Percentiles rank a stretch among this genome's conserved stretches.
phyloP scores from a whole-genome alignment of 1,140 invertebrate species.

The Venturia canescens region DNA sequence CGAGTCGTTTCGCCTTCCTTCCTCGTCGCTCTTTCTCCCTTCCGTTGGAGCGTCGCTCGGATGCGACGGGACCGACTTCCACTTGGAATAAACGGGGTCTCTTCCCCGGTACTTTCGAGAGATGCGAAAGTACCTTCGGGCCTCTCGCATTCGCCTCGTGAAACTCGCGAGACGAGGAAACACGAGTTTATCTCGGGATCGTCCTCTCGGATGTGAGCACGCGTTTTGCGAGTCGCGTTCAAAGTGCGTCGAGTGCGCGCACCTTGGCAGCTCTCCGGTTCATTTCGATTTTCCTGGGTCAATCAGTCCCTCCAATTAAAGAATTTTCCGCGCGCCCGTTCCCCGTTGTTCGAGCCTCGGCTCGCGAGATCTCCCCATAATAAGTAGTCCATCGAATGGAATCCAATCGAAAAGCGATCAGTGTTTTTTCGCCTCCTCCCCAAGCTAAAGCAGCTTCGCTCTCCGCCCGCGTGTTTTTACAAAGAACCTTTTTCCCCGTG shows the following conservation, averaged over 20 bases:
- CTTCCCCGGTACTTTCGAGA: constrained; percentile 27
- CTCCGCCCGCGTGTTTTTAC: no score
- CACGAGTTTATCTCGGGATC: neutral
- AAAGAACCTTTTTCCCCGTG: no score
- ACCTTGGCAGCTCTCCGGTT: neutral
- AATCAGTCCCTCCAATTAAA: neutral
- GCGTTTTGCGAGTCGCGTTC: neutral
- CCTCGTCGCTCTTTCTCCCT: neutral
- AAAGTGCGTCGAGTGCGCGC: neutral
- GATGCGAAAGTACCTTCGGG: constrained; percentile 23
- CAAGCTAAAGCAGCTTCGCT: no score
- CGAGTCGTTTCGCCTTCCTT: neutral
- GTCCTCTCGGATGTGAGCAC: no score
- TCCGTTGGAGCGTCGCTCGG: neutral
- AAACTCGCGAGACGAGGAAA: constrained; percentile 35
- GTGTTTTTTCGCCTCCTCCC: no score
- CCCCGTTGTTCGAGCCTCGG: no score
- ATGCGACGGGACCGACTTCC: constrained; percentile 20
- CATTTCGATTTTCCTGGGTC: neutral
- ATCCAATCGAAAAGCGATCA: no score
- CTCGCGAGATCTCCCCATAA: no score
- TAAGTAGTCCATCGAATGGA: no score
- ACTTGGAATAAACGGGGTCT: constrained; percentile 26
- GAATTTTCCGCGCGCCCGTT: neutral
- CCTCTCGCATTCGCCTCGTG: constrained; percentile 32